phyloP scores from a whole-genome alignment of 2,113 vertebrate species.

The Ornithorhynchus anatinus region DNA sequence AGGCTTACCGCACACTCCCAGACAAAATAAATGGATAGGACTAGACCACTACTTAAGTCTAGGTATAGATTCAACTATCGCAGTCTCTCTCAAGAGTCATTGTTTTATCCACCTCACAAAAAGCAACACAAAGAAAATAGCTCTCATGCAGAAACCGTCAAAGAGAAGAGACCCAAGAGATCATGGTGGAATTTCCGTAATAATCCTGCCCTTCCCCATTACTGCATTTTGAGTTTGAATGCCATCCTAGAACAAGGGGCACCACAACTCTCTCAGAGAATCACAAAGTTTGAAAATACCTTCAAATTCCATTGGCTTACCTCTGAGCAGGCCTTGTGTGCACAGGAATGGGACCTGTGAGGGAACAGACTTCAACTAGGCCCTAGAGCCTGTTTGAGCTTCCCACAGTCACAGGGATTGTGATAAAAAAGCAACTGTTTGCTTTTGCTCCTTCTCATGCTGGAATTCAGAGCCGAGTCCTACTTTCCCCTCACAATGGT shows the following conservation, averaged over 20 bases:
- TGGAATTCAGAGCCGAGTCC: background rate
- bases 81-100: too few species aligned
- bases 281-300: too few species aligned
- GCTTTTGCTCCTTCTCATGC: background rate
- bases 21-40: too few species aligned
- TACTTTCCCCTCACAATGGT: background rate
- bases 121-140: background rate
- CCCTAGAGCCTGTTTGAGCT: background rate
- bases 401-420: too few species aligned
- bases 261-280: background rate
- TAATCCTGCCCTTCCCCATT: background rate
- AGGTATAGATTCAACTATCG: too few species aligned
- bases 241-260: background rate
- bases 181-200: background rate
- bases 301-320: too few species aligned
- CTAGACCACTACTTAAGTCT: too few species aligned
- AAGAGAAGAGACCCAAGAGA: constrained; percentile 5
- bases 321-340: too few species aligned
- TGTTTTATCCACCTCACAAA: too few species aligned
- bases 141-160: too few species aligned
- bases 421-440: background rate
- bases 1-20: too few species aligned
- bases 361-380: accelerated
- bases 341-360: too few species aligned
- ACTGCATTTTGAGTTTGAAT: background rate